Evolutionary conservation across 2,113 vertebrate species (phyloP).

Genomic region (Heteronetta atricapilla): DNA sequence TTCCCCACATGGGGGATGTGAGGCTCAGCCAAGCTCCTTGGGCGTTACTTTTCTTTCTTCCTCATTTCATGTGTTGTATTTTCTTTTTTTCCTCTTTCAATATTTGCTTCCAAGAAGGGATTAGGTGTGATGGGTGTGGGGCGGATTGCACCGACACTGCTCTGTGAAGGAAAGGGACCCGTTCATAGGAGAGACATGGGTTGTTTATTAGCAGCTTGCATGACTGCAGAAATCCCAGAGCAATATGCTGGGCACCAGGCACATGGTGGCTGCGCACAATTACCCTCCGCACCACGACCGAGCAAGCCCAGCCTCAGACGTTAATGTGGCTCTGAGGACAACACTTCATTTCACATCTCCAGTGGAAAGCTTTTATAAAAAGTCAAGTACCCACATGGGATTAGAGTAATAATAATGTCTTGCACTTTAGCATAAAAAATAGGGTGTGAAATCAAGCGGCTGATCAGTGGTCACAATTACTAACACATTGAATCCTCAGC

Average conservation of each 20-base stretch:
- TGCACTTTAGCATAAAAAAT: background rate
- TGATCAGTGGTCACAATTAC: background rate
- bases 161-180: background rate
- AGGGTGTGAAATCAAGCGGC: conserved; percentile 3
- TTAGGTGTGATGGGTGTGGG: conserved; percentile 16
- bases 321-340: background rate
- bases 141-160: background rate
- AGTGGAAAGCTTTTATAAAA: background rate
- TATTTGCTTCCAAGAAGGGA: conserved; percentile 45
- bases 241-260: background rate
- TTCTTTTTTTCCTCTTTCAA: background rate
- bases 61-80: background rate
- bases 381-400: background rate
- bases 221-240: conserved; percentile 9
- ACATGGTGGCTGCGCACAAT: background rate
- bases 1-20: background rate
- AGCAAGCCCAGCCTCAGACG: background rate
- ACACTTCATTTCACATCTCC: background rate
- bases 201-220: conserved; percentile 25
- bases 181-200: background rate
- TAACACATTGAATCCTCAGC: background rate
- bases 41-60: conserved; percentile 27
- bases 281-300: background rate
- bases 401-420: background rate
- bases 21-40: conserved; percentile 13